phyloP scores from a whole-genome alignment of 2,888 invertebrate species.

The Cheilosia vernalis region DNA sequence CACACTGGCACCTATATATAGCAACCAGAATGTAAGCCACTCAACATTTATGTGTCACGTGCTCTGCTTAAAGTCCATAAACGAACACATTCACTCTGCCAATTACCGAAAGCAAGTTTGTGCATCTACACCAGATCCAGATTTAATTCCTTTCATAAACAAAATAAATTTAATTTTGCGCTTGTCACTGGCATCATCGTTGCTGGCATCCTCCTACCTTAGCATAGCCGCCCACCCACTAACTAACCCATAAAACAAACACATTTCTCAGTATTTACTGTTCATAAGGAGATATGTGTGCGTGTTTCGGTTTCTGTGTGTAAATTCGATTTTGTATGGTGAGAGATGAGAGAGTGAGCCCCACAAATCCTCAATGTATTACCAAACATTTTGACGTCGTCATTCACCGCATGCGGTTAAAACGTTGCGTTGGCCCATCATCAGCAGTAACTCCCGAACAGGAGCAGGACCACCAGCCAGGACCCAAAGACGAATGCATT shows the following conservation, averaged over 20 bases:
- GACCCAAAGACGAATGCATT: conserved; percentile 65
- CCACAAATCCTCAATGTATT: conserved; percentile 70
- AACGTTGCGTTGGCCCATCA: conserved; percentile 60
- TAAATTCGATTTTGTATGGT: conserved; percentile 43
- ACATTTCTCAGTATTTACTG: conserved; percentile 61
- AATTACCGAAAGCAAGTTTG: conserved; percentile 49
- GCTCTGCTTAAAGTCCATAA: conserved; percentile 51
- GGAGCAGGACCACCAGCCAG: not conserved
- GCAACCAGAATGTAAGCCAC: conserved; percentile 28
- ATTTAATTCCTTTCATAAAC: conserved; percentile 72
- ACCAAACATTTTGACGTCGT: conserved; percentile 74
- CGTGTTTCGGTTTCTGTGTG: not conserved
- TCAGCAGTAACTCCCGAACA: conserved; percentile 42
- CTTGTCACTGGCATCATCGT: conserved; percentile 58
- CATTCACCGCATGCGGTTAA: conserved; percentile 72
- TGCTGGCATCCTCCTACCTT: not conserved
- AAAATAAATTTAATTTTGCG: conserved; percentile 71
- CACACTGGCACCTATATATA: not conserved
- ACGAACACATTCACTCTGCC: conserved; percentile 38
- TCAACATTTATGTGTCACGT: conserved; percentile 58
- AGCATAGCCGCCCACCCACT: not conserved
- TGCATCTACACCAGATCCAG: conserved; percentile 34
- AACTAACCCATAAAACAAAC: conserved; percentile 40
- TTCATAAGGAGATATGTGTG: conserved; percentile 45
- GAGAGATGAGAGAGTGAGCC: conserved; percentile 1